A percentile compares a stretch with the other conserved stretches of the same genome.
Conservation (phyloP, 2,888 invertebrate genomes). For the Eremobia ochroleuca region DNA sequence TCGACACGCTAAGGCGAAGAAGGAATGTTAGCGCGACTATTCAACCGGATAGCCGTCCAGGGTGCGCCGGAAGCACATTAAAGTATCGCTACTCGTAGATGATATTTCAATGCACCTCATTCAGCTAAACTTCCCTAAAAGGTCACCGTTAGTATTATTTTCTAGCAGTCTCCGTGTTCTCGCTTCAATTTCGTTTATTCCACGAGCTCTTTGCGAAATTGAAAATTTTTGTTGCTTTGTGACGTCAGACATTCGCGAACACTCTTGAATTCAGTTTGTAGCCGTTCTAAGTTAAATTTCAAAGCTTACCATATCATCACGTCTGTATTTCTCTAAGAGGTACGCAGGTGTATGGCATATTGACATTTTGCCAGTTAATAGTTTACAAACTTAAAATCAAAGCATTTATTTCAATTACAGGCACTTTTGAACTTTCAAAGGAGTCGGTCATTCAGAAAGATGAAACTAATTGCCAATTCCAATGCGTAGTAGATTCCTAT, state of each 20-base stretch:
- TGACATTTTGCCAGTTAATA: background rate
- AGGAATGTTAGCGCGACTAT: too few relatives aligned
- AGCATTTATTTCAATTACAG: background rate
- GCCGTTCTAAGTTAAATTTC: background rate
- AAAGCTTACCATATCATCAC: background rate
- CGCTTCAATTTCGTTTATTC: conserved; percentile 45
- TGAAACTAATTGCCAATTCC: background rate
- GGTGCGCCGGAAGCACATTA: too few relatives aligned
- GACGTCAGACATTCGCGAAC: conserved; percentile 38
- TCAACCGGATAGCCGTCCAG: too few relatives aligned
- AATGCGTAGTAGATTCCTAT: background rate
- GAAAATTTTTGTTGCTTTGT: conserved; percentile 46
- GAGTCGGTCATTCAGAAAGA: background rate
- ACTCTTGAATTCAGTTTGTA: conserved; percentile 26
- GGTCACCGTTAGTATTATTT: conserved; percentile 27
- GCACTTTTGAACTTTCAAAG: background rate
- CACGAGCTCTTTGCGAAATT: conserved; percentile 55
- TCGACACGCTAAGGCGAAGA: too few relatives aligned
- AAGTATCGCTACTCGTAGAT: background rate
- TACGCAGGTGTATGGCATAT: background rate
- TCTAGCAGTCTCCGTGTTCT: conserved; percentile 16
- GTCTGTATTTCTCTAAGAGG: background rate
- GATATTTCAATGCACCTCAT: conserved; percentile 8
- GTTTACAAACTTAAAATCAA: background rate
- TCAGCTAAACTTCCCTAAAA: conserved; percentile 16